Conservation (phyloP, 1,140 invertebrate species). For the Diorhabda elongata region DNA sequence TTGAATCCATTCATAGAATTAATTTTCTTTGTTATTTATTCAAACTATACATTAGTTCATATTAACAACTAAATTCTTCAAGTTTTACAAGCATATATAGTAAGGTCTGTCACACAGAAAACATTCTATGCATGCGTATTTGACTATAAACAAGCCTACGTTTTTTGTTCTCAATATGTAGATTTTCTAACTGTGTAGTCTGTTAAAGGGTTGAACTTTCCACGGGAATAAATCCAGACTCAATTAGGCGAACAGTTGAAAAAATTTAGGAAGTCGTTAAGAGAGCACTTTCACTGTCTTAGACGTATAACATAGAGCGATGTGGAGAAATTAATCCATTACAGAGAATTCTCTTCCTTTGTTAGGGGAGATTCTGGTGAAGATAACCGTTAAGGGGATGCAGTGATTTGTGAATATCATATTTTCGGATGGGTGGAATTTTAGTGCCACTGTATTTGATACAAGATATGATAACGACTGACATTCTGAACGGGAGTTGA, state of each 20-base stretch:
- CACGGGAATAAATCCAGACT: neutral
- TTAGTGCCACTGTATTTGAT: conserved; percentile 2
- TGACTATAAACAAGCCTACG: no score
- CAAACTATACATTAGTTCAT: no score
- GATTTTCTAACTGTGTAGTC: neutral
- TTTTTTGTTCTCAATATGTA: no score
- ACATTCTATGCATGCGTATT: no score
- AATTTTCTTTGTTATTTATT: no score
- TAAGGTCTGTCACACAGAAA: no score
- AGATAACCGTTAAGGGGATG: conserved; percentile 1
- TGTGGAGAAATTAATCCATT: conserved; percentile 10
- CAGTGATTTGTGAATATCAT: conserved; percentile 18
- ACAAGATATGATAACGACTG: neutral
- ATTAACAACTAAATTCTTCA: no score
- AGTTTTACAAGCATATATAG: no score
- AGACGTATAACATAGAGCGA: neutral
- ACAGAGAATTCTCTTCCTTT: neutral
- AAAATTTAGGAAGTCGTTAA: conserved; percentile 2
- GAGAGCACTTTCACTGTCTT: neutral
- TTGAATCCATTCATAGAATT: no score
- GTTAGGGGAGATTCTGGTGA: neutral
- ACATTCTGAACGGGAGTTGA: no score
- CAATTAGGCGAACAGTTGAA: neutral
- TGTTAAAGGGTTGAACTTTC: neutral
- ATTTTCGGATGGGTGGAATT: neutral